A percentile compares a stretch with the other conserved stretches of the same genome.
Evolutionary conservation across 2,113 vertebrate species (phyloP).

Genomic region (Cryptotis parvus): DNA sequence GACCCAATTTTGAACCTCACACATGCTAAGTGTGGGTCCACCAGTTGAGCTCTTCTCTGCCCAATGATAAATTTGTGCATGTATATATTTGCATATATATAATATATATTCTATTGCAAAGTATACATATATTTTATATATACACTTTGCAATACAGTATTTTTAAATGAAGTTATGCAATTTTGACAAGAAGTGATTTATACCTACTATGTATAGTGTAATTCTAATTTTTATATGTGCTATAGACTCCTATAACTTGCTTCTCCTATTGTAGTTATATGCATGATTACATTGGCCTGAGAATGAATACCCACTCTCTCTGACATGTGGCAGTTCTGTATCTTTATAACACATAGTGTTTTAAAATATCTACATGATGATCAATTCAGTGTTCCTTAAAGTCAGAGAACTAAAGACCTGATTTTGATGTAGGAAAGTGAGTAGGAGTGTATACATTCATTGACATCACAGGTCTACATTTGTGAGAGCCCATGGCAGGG

Average conservation of each 20-base stretch:
- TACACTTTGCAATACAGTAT: no score
- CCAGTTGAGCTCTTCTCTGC: no score
- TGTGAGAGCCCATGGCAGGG: not conserved
- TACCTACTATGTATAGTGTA: no score
- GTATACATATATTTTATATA: no score
- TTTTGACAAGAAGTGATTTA: no score
- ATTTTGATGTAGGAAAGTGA: not conserved
- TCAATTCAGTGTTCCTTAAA: not conserved
- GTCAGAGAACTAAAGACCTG: not conserved
- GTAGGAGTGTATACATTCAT: rapidly evolving
- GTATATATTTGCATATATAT: no score
- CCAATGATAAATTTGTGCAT: no score
- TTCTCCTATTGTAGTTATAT: not conserved
- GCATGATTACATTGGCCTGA: not conserved
- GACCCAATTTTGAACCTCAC: no score
- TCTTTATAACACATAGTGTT: not conserved
- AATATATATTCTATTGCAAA: no score
- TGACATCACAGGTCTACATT: no score
- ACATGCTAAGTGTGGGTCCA: no score
- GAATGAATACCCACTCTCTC: not conserved
- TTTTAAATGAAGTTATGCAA: no score
- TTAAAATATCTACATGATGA: not conserved
- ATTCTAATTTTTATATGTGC: not conserved
- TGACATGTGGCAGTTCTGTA: not conserved
- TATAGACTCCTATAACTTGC: not conserved